Evolutionary conservation across 2,797 vertebrate genomes (phyloP).

Genomic region (Echeneis naucrates): DNA sequence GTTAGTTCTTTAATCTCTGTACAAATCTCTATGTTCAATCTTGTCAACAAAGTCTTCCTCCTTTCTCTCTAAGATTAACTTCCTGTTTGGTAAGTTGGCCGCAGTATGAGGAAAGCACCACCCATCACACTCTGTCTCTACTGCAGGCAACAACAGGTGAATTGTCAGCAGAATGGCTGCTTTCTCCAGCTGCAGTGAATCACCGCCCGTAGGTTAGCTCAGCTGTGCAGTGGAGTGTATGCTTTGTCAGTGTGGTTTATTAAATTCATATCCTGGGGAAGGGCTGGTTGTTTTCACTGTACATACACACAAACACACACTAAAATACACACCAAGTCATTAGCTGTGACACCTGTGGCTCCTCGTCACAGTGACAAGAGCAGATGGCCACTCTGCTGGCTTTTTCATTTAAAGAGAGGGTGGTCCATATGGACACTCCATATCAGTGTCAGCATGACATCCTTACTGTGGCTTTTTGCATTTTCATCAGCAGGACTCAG

Average conservation of each 20-base stretch:
- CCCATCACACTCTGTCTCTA: conserved; percentile 3
- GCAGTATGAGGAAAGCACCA: conserved; percentile 32
- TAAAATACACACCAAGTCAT: conserved; percentile 17
- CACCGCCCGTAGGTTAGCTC: background rate
- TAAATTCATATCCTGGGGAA: conserved; percentile 23
- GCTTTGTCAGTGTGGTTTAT: conserved; percentile 18
- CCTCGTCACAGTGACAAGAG: conserved; percentile 19
- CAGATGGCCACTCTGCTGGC: conserved; percentile 21
- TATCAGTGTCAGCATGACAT: background rate
- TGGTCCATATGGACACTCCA: background rate
- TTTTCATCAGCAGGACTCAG: background rate
- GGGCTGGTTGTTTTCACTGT: conserved; percentile 6
- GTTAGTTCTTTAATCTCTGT: background rate
- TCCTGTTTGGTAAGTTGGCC: conserved; percentile 60
- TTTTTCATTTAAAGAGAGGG: conserved; percentile 8
- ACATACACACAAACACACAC: background rate
- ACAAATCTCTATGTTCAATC: conserved; percentile 50
- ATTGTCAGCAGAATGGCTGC: background rate
- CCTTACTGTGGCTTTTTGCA: background rate
- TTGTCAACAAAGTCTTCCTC: conserved; percentile 58
- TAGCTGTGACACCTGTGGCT: conserved; percentile 44
- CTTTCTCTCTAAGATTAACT: conserved; percentile 49
- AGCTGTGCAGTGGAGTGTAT: background rate
- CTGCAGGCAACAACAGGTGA: conserved; percentile 17
- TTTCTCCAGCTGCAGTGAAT: conserved; percentile 29